Percentiles rank a stretch among this genome's conserved stretches.
Evolutionary conservation across 30 jellyfish, hydroid and myxozoan species (phyloP).

Genomic region (Morbakka virulenta): DNA sequence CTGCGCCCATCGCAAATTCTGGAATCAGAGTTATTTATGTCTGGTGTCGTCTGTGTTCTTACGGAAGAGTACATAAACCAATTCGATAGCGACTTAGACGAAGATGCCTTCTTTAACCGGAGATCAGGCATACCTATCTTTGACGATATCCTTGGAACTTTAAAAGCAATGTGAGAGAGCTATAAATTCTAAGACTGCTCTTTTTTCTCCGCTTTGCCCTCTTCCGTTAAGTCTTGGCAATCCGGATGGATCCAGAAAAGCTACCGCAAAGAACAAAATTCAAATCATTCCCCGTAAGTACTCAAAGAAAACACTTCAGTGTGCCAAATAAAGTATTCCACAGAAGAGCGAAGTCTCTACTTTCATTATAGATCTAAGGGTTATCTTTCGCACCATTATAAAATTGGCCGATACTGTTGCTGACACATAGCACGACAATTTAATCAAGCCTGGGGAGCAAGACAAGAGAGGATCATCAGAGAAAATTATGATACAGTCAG

Average conservation of each 20-base stretch:
- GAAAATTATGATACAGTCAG: slow-evolving; percentile 35
- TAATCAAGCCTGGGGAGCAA: slow-evolving; percentile 28
- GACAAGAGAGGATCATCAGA: slow-evolving; percentile 18
- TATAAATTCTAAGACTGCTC: background rate
- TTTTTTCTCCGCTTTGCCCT: slow-evolving; percentile 8
- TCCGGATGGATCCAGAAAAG: slow-evolving; percentile 1
- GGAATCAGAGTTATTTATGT: background rate
- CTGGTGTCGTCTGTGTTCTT: background rate
- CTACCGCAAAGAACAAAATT: background rate
- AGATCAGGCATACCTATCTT: slow-evolving; percentile 1
- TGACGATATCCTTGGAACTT: slow-evolving; percentile 2
- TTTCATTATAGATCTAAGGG: slow-evolving; percentile 14
- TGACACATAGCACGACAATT: slow-evolving; percentile 20
- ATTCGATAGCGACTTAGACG: background rate
- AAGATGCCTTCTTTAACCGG: background rate
- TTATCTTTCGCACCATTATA: slow-evolving; percentile 31
- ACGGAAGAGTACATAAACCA: slow-evolving; percentile 2
- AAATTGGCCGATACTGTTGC: slow-evolving; percentile 47
- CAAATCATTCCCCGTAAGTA: background rate
- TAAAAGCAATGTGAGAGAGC: slow-evolving; percentile 1
- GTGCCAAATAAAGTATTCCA: background rate
- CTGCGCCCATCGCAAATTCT: slow-evolving; percentile 14
- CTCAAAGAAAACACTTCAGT: background rate
- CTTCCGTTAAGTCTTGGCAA: slow-evolving; percentile 14
- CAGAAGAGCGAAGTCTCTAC: slow-evolving; percentile 10